Percentiles rank a stretch among this genome's conserved stretches.
Conservation (phyloP, 2,888 invertebrate species). For the Octodonta nipae region DNA sequence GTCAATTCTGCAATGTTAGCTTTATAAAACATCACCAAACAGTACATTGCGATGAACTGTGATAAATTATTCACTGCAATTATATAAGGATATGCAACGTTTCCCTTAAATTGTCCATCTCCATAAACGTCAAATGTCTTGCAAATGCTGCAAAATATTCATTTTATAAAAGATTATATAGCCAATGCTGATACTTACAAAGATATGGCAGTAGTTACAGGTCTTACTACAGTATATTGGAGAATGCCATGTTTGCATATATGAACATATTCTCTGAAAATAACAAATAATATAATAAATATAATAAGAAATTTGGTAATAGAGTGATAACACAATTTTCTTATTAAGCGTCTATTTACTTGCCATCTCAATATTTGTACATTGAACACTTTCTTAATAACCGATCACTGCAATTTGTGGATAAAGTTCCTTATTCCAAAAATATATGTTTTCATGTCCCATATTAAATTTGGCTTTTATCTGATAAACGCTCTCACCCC, state of each 20-base stretch:
- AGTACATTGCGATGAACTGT: conserved; percentile 93
- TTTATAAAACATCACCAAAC: conserved; percentile 82
- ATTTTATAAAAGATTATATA: conserved; percentile 3
- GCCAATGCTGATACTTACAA: conserved; percentile 49
- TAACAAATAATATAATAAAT: conserved; percentile 6
- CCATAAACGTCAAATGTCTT: conserved; percentile 75
- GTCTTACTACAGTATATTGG: conserved; percentile 86
- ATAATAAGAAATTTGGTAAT: no score
- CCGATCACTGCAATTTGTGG: no score
- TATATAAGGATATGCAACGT: conserved; percentile 81
- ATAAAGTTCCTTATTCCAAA: no score
- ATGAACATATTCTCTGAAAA: conserved; percentile 72
- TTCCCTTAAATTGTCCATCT: conserved; percentile 77
- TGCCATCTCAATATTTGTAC: no score
- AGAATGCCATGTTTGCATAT: conserved; percentile 93
- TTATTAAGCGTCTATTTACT: no score
- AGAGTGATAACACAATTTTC: no score
- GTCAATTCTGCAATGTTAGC: conserved; percentile 75
- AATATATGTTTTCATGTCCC: no score
- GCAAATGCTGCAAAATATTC: conserved; percentile 53
- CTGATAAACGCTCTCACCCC: no score
- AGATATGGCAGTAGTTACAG: conserved; percentile 77
- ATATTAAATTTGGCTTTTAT: no score
- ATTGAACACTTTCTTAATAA: no score
- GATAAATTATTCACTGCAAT: conserved; percentile 78